Base-by-base conservation (phyloP, 2,797 vertebrate species). In the Babyrousa celebensis region DNA sequence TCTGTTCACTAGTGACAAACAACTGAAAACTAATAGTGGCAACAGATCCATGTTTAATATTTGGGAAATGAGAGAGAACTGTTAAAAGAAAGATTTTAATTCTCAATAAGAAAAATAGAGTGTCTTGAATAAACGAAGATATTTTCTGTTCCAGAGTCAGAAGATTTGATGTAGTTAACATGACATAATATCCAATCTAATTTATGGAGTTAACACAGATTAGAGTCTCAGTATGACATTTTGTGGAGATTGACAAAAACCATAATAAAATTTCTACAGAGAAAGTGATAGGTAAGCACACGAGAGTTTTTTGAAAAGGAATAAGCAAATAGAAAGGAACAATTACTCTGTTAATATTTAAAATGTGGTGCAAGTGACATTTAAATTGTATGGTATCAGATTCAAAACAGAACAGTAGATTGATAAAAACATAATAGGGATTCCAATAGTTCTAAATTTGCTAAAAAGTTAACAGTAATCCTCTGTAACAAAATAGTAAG, bases 11-110 rank as follows among this genome's bases (percentile, higher is more conserved):
- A 32, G 48, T 80, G 23, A 75, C n/a, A 78, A 58, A 16, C 0
- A 94, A 62, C 25, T 86, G 32, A 88, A 94, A 92, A 71, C 74
- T 67, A 91, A 65, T 75, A 48, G 36, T 77, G 68, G 20, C 36
- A 85, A 56, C n/a, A 77, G n/a, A 62, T 43, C 72, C 6, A 25
- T 92, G 58, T 63, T 91, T 92, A 90, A 54, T 94, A 82, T 91
- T 89, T 95, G n/a, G 67, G 68, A 78, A 85, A 40, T 68, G 3
- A 87, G 86, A 84, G 86, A 56, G 20, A 70, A 68, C 63, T 82
- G 84, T 88, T 92, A 89, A 87, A 86, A 89, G 32, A 70, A 87
- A 93, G 20, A 20, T 32, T 95, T 93, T 43, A 90, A 92, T 65
- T 86, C 27, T 85, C 65, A 60, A 6, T 11, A 62, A 83, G 17